phyloP scores from a whole-genome alignment of 2,797 vertebrate species.

The Mormyrus hasselquistii region DNA sequence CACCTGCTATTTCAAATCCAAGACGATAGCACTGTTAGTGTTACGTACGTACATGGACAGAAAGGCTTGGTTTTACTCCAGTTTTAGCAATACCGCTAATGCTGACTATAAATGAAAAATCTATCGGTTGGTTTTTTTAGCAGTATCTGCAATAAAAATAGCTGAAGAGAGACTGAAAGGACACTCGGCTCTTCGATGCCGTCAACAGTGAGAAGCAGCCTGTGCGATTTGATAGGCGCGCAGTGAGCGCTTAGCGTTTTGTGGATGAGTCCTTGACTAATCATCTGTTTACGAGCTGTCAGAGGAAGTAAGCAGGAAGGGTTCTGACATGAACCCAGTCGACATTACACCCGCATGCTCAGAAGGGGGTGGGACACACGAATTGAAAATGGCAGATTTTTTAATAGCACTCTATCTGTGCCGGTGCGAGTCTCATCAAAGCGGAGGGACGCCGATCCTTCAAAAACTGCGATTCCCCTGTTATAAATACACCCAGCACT shows the following conservation, averaged over 20 bases:
- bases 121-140: not conserved
- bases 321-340: constrained; percentile 25
- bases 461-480: not conserved
- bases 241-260: constrained; percentile 41
- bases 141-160: constrained; percentile 8
- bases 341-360: constrained; percentile 17
- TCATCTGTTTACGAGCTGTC: constrained; percentile 53
- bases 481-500: not conserved
- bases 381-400: not conserved
- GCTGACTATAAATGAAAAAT: not conserved
- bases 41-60: not conserved
- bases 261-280: constrained; percentile 48
- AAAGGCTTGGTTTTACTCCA: not conserved
- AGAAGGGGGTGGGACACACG: not conserved
- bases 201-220: constrained; percentile 33
- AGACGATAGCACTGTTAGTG: not conserved
- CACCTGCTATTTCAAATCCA: not conserved
- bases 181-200: constrained; percentile 47
- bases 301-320: constrained; percentile 26
- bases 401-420: not conserved
- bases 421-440: not conserved
- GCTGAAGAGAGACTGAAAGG: constrained; percentile 9
- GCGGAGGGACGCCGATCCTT: not conserved
- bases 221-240: constrained; percentile 39
- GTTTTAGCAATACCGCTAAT: not conserved